Conservation (phyloP, 2,113 vertebrate species). For the Lepus timidus region DNA sequence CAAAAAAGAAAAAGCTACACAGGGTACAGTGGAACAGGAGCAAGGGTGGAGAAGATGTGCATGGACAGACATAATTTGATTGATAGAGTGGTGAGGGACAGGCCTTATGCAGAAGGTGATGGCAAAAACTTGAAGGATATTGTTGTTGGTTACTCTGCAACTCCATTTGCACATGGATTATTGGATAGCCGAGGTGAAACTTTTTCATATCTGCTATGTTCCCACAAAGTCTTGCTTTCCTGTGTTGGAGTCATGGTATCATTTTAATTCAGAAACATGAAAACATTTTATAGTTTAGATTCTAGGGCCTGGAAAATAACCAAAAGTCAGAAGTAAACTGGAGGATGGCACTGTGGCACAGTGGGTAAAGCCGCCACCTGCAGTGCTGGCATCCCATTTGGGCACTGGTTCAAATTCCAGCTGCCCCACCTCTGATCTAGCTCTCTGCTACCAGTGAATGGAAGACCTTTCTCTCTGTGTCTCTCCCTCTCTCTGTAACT, state of each 20-base stretch:
- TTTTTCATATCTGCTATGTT: neutral
- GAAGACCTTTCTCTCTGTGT: too few species aligned
- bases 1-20: neutral
- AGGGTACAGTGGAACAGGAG: neutral
- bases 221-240: neutral
- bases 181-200: neutral
- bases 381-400: too few species aligned
- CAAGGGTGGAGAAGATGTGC: neutral
- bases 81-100: neutral
- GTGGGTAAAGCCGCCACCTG: too few species aligned
- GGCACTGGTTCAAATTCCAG: too few species aligned
- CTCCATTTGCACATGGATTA: neutral
- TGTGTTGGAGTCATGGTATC: conserved; percentile 16
- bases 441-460: too few species aligned
- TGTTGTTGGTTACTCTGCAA: neutral
- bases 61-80: neutral
- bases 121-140: neutral
- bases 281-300: conserved; percentile 31
- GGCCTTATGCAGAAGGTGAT: neutral
- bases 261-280: conserved; percentile 59
- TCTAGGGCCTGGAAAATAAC: conserved; percentile 23
- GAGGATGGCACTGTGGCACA: too few species aligned
- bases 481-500: too few species aligned
- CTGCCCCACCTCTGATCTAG: too few species aligned
- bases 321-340: conserved; percentile 13